Evolutionary conservation across 2,797 vertebrate genomes (phyloP), one percentile per base, ranked within the genome.

Genomic region (Oreonectes daqikongensis): DNA sequence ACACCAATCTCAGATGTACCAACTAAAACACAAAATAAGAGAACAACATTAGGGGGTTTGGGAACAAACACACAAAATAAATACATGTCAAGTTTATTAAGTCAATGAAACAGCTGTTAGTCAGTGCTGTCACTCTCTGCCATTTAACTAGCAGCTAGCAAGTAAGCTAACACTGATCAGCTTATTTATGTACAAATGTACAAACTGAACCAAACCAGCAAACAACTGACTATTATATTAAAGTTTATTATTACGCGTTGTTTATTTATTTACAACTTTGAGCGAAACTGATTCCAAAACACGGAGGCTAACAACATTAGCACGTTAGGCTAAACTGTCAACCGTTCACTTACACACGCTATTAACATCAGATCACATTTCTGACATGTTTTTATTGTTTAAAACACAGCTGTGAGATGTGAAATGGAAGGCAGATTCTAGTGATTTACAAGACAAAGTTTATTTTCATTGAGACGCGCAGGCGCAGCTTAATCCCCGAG

Each of bases 401-500:
- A 15, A 42, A 53, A 65, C 30, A 57, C 24, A 57, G 28, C 11
- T 57, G 15, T 20, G 18, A 57, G 52, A 40, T 70, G 11, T 2
- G 46, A 8, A 1, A 10, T 69, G 0, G 15, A 1, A 28, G 14
- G 22, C 20, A 20, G 11, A 73, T n/a, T 32, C 17, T 17, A 18
- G 5, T 2, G n/a, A 12, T 24, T 22, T 24, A 50, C 6, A 42
- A 42, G 12, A 42, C 12, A 42, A 42, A 18, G 46, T 48, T n/a
- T n/a, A 22, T 12, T 5, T 26, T 6, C 18, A 11, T 9, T 32
- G 46, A 59, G n/a, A 5, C 64, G 35, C 4, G 11, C 9, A 72
- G 91, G 90, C 91, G 90, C 30, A 0, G 20, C 24, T 74, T 5
- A 79, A 86, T 81, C 93, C 84, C 55, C 91, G 89, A 73, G 24